Evolutionary conservation across 1,140 invertebrate genomes (phyloP).

Genomic region (Paraescarpia echinospica): DNA sequence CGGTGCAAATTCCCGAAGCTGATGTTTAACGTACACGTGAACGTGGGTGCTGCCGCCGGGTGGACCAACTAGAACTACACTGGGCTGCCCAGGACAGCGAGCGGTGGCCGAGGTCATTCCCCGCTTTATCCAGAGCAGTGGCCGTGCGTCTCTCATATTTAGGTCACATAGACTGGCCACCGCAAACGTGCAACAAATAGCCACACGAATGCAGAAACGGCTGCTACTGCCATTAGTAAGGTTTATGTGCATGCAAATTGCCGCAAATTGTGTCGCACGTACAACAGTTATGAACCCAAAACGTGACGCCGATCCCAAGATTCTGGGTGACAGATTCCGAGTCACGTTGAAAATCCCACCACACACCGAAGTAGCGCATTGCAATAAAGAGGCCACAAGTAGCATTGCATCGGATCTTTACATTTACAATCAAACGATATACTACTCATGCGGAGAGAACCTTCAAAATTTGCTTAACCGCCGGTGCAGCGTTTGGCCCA

Average conservation of each 20-base stretch:
- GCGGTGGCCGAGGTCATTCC: not conserved
- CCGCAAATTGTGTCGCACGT: not conserved
- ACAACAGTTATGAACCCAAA: not conserved
- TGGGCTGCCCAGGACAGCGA: not conserved
- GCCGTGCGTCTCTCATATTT: constrained; percentile 3
- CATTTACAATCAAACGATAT: not conserved
- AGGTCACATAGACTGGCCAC: not conserved
- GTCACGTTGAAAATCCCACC: not conserved
- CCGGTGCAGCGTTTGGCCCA: not conserved
- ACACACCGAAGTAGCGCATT: not conserved
- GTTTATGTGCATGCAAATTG: not conserved
- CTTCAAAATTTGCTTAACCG: not conserved
- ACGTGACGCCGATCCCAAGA: not conserved
- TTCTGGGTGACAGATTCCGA: not conserved
- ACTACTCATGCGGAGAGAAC: not conserved
- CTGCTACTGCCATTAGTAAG: not conserved
- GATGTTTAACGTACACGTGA: not conserved
- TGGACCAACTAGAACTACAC: not conserved
- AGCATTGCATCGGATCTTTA: not conserved
- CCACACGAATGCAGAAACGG: not conserved
- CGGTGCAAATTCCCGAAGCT: not conserved
- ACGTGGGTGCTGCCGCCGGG: not conserved
- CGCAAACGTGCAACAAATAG: not conserved
- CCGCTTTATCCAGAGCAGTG: not conserved
- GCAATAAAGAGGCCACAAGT: not conserved